Base-by-base conservation (phyloP, 2,797 vertebrate genomes). In the Eutrigla gurnardus region DNA sequence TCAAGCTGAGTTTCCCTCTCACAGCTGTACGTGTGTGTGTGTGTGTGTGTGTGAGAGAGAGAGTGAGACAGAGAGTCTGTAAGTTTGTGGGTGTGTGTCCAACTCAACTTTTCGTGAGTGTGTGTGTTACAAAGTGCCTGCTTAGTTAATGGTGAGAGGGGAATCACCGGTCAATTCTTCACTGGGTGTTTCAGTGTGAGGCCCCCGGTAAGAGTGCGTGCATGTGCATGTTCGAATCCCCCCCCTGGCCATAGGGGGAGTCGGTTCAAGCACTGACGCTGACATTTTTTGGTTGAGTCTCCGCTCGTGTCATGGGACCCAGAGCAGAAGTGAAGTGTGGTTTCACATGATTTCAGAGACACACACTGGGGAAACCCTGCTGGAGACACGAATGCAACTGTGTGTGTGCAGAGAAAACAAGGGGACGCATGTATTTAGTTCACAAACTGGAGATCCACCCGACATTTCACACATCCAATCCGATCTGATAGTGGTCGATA, bases 1-100 rank as follows among this genome's bases (percentile, higher is more conserved):
- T 96, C 94, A 95, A 94, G 91, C 86, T 70, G 92, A 94, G 94
- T 93, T 94, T 94, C 93, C 91, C 94, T 94, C 93, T 93, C 88
- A 93, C 95, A 95, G 94, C 95, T 95, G 94, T 93, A 67, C 70
- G 74, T 69, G 82, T 66, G 66, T 67, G 47, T 52, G 39, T 72
- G 57, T 43, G 73, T 68, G 67, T 78, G 70, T 80, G 68, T 42
- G 75, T 46, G 39, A 7, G 17, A 54, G 52, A 18, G 36, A 12
- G 37, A 3, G 36, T 62, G 66, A 8, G 67, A 57, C 37, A 57
- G 45, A 47, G 68, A 78, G 74, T 73, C 61, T 82, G 36, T 68
- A 65, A 79, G 82, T 87, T 80, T 65, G 52, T 81, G 69, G 40
- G 81, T 83, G 75, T 78, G 81, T 79, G 78, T 85, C 62, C 71